Base-by-base conservation (phyloP, 1,140 invertebrate genomes). In the Eueides isabella region DNA sequence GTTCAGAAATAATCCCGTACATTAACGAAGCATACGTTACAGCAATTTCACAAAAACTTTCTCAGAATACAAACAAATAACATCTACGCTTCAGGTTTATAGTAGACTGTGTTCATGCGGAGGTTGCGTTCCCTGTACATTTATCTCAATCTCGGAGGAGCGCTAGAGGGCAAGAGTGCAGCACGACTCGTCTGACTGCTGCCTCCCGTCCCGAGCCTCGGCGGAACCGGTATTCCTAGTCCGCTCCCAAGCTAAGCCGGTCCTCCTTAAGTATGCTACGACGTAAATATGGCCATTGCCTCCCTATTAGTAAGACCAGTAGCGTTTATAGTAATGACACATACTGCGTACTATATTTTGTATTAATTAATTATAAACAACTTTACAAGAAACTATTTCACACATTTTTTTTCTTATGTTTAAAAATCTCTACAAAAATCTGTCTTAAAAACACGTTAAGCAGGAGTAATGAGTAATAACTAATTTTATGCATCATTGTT, bases 191-290 rank as follows among this genome's bases (percentile, higher is more conserved):
- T 83, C 80, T 67, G 72, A 86, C 83, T 78, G 81, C 81, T 84
- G 65, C 84, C 80, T 77, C 76, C 80, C 74, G 70, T 71, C 78
- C 73, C 78, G 63, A 65, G 35, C 72, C 67, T 65, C 55, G 66
- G 72, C 73, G 75, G 76, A 86, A 89, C 86, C 85, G 85, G 88
- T 88, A 82, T 81, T 79, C 76, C 80, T 84, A 85, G 82, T 73
- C 74, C 79, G 81, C 79, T 81, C 83, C 80, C 80, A 80, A 80
- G 81, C 80, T 77, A 74, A 80, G 72, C 75, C 79, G 79, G 75
- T 77, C 80, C 82, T 82, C 81, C 83, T 82, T 86, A 90, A 89
- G 82, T 87, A 88, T 85, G 89, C 89, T 88, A 86, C 73, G 82
- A 80, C 78, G 75, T 80, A 76, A 79, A 81, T 83, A 80, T 79